A percentile compares a stretch with the other conserved stretches of the same genome.
phyloP scores from a whole-genome alignment of 2,113 vertebrate species.

The Parotia lawesii region DNA sequence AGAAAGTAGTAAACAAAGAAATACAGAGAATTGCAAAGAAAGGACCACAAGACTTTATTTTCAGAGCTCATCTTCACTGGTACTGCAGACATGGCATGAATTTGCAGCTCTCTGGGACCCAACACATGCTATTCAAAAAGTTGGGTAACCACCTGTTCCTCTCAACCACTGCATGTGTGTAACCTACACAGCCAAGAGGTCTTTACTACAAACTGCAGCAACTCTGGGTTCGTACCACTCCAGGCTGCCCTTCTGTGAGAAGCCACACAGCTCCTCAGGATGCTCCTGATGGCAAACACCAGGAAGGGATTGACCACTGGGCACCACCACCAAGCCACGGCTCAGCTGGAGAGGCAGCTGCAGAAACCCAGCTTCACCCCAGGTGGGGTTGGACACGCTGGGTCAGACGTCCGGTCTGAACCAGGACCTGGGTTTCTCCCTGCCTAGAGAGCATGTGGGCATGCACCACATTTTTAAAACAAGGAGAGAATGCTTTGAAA shows the following conservation, averaged over 20 bases:
- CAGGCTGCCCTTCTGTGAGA: background rate
- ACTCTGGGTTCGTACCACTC: background rate
- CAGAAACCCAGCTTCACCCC: background rate
- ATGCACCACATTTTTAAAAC: background rate
- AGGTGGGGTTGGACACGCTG: accelerated
- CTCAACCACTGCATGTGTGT: background rate
- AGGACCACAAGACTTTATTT: background rate
- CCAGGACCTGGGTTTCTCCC: background rate
- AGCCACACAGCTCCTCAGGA: background rate
- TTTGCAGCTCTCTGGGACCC: background rate
- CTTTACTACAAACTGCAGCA: background rate
- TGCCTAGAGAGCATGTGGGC: conserved; percentile 6
- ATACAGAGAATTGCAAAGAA: background rate
- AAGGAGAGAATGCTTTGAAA: conserved; percentile 17
- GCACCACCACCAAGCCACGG: background rate
- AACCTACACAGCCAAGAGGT: accelerated
- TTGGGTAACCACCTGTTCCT: background rate
- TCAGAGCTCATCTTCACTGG: background rate
- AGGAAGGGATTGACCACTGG: background rate
- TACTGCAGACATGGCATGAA: background rate
- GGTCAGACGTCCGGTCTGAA: background rate
- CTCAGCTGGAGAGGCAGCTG: background rate
- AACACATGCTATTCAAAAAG: background rate
- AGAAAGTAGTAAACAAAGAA: background rate
- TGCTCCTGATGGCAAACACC: background rate